Evolutionary conservation across 2,113 vertebrate species (phyloP).

Genomic region (Junco hyemalis): DNA sequence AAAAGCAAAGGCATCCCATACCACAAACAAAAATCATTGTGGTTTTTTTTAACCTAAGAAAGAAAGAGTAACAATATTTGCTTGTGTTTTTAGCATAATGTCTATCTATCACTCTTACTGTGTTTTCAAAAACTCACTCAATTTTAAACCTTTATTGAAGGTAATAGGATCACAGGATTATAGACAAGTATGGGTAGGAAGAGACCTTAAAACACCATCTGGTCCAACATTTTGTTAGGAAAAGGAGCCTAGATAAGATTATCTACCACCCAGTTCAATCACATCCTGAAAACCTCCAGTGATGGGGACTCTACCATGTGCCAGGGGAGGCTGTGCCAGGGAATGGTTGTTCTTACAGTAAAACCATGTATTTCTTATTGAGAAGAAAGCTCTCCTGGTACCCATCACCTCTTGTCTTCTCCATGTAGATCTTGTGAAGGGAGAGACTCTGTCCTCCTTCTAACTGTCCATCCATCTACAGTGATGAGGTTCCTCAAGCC

Average conservation of each 20-base stretch:
- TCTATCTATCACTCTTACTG: not conserved
- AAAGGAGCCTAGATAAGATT: not conserved
- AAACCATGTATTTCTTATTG: not conserved
- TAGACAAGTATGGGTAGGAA: not conserved
- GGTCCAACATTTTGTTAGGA: not conserved
- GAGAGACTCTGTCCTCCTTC: not conserved
- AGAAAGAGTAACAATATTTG: not conserved
- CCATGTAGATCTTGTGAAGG: not conserved
- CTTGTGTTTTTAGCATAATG: not conserved
- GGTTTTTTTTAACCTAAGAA: not conserved
- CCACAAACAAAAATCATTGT: accelerated
- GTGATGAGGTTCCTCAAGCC: too few relatives aligned
- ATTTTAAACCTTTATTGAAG: not conserved
- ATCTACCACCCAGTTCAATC: not conserved
- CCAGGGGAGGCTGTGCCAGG: not conserved
- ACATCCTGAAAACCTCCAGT: not conserved
- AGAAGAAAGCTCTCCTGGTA: not conserved
- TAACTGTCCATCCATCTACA: not conserved
- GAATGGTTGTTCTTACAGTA: not conserved
- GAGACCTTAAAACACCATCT: not conserved
- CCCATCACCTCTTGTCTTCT: not conserved
- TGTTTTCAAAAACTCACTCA: not conserved
- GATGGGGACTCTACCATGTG: not conserved
- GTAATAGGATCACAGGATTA: not conserved
- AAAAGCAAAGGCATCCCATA: not conserved